Percentiles rank a stretch among this genome's conserved stretches.
Evolutionary conservation across 2,888 invertebrate species (phyloP).

Genomic region (Drosophila villosipedis): DNA sequence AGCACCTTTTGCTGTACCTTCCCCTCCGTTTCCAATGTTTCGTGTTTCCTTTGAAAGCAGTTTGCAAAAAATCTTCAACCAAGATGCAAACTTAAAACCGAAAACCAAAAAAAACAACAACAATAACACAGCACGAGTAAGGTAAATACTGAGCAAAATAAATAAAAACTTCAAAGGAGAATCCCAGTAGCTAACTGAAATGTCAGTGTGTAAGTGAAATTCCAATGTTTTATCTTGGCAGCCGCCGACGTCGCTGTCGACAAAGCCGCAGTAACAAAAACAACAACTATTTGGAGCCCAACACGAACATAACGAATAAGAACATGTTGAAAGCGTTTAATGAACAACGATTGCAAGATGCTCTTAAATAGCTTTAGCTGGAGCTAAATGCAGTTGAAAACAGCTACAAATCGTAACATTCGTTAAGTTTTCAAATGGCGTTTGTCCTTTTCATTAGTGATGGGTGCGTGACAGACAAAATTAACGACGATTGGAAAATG

Average conservation of each 20-base stretch:
- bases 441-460: not conserved
- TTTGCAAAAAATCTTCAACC: constrained; percentile 52
- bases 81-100: constrained; percentile 35
- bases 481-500: not conserved
- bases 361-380: constrained; percentile 20
- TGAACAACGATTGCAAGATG: constrained; percentile 17
- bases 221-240: constrained; percentile 73
- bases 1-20: constrained; percentile 34
- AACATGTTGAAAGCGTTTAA: constrained; percentile 24
- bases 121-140: constrained; percentile 44
- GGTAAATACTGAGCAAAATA: constrained; percentile 70
- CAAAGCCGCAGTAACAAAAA: constrained; percentile 25
- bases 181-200: constrained; percentile 81
- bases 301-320: constrained; percentile 50
- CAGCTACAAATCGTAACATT: not conserved
- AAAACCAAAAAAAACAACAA: constrained; percentile 35
- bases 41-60: constrained; percentile 24
- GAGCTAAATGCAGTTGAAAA: not conserved
- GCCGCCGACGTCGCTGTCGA: constrained; percentile 25
- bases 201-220: constrained; percentile 72
- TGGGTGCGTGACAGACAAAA: not conserved
- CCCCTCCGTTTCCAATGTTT: constrained; percentile 6
- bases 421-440: not conserved
- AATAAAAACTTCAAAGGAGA: constrained; percentile 75
- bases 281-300: constrained; percentile 60